Evolutionary conservation across 1,140 invertebrate genomes (phyloP), one percentile per base, ranked within the genome.

Genomic region (Eubasilissa regina): DNA sequence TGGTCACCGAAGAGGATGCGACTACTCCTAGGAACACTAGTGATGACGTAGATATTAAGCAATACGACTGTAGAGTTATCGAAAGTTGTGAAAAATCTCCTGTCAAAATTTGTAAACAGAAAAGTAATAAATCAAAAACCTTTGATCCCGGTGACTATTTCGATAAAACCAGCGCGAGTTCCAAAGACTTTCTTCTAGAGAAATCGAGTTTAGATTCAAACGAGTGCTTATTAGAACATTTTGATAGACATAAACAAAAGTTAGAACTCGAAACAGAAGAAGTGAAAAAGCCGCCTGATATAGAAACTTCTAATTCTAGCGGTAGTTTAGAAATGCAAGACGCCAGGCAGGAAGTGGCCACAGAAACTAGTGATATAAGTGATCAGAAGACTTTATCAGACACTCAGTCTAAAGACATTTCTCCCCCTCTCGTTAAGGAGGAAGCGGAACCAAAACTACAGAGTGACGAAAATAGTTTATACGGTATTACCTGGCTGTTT

Each of bases 101-200:
- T 8, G 62, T 45, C 19, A 81, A 82, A 76, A 73, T 19, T 68
- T 62, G 48, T 43, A 80, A 78, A 76, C 75, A 75, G 43, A 80
- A 80, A 58, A 75, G 75, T 62, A 64, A 60, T 51, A 82, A 82
- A 82, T 55, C 75, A 12, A 82, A 82, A 62, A 75, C 74, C 43
- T 82, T 80, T 17, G 81, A 82, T 72, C 66, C 79, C 13, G 72
- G 60, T 76, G 88, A 89, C 83, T 89, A 87, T 83, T 89, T 88
- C 75, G 91, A 92, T 84, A 90, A 91, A 83, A 88, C 89, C 19
- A 92, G 91, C 85, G 91, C 91, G 58, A 92, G 91, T 84, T 92
- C 91, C 6, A 92, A 92, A 85, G 92, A 93, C 84, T 90, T 92
- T 55, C 85, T 93, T 17, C 87, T 93, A 85, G 89, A 91, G 73